Evolutionary conservation across 2,113 vertebrate species (phyloP).

Genomic region (Sula dactylatra): DNA sequence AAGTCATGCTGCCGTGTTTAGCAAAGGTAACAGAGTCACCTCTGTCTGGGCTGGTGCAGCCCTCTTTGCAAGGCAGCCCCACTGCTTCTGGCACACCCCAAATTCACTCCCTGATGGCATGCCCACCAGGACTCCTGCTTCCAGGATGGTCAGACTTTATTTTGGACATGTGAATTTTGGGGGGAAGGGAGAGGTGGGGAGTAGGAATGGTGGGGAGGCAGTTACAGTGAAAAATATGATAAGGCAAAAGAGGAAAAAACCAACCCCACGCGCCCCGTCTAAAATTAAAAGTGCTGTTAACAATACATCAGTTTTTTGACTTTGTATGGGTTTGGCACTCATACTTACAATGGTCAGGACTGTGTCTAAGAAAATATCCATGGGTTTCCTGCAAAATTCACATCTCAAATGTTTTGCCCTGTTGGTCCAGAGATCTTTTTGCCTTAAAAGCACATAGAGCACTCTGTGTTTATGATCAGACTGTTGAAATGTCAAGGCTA

Average conservation of each 20-base stretch:
- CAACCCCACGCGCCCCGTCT: neutral
- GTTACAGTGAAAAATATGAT: neutral
- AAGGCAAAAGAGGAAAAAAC: neutral
- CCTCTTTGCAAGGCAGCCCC: neutral
- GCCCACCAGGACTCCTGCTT: neutral
- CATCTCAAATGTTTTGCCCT: constrained; percentile 15
- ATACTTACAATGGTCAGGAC: neutral
- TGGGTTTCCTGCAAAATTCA: neutral
- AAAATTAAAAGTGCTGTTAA: neutral
- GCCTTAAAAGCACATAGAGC: constrained; percentile 64
- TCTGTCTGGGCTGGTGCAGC: neutral
- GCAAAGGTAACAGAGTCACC: neutral
- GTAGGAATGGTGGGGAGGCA: neutral
- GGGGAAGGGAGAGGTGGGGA: neutral
- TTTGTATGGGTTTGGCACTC: constrained; percentile 9
- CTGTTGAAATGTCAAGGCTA: constrained; percentile 52
- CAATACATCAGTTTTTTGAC: constrained; percentile 4
- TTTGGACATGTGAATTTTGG: neutral
- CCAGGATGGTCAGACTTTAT: neutral
- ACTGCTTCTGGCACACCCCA: neutral
- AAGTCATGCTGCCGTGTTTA: accelerated
- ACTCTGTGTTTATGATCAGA: constrained; percentile 33
- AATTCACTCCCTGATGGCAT: neutral
- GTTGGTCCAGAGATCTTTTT: constrained; percentile 30
- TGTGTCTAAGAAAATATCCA: constrained; percentile 19